Conservation (phyloP, 2,797 vertebrate genomes). For the Tadarida brasiliensis region DNA sequence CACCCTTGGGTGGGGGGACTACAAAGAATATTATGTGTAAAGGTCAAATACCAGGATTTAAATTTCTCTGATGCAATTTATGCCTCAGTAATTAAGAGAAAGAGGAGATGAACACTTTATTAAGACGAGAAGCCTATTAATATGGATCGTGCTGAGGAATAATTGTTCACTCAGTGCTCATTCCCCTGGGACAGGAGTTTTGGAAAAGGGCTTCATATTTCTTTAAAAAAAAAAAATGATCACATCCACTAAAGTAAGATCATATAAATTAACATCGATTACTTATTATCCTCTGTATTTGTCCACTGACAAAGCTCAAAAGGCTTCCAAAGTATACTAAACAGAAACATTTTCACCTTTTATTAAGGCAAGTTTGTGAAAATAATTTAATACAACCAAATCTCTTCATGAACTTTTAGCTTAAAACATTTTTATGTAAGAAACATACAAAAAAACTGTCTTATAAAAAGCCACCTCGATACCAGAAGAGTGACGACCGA, state of each 20-base stretch:
- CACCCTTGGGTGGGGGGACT: constrained; percentile 38
- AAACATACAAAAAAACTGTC: constrained; percentile 82
- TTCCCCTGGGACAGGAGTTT: constrained; percentile 51
- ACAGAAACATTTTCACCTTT: constrained; percentile 82
- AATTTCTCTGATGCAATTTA: constrained; percentile 67
- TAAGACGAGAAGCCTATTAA: constrained; percentile 75
- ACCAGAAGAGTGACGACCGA: constrained; percentile 80
- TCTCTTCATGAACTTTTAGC: constrained; percentile 74
- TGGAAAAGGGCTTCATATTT: constrained; percentile 76
- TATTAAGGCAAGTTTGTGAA: constrained; percentile 87
- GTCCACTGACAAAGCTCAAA: constrained; percentile 52
- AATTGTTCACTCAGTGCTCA: constrained; percentile 62
- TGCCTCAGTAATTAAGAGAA: constrained; percentile 68
- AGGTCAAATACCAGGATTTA: constrained; percentile 16
- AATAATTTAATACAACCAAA: constrained; percentile 76
- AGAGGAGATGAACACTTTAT: constrained; percentile 75
- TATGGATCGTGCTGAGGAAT: constrained; percentile 57
- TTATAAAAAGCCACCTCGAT: constrained; percentile 87
- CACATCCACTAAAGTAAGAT: constrained; percentile 70
- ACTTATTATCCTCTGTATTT: constrained; percentile 57
- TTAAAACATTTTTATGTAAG: constrained; percentile 81
- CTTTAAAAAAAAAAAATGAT: constrained; percentile 76
- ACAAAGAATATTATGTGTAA: not conserved
- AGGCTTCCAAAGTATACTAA: constrained; percentile 61
- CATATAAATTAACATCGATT: constrained; percentile 79